Evolutionary conservation across 2,113 vertebrate species (phyloP).

Genomic region (Tympanuchus pallidicinctus): DNA sequence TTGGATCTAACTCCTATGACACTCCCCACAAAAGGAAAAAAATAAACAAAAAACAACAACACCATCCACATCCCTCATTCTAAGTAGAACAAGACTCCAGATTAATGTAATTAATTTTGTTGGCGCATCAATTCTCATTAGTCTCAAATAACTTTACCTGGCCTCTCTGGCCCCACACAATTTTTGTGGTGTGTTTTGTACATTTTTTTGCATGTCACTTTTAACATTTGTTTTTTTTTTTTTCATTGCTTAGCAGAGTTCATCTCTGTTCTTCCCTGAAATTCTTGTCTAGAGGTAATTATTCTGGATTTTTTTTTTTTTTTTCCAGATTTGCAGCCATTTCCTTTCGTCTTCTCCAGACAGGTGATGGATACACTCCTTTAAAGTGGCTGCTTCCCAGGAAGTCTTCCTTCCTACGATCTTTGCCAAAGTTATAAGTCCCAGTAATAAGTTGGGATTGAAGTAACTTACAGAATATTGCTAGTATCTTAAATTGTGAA

Average conservation of each 20-base stretch:
- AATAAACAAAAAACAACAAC: neutral
- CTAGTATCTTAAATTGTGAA: neutral
- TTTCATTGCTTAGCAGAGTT: neutral
- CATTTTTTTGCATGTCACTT: neutral
- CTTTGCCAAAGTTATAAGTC: neutral
- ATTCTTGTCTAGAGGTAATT: neutral
- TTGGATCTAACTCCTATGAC: neutral
- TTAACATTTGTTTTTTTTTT: neutral
- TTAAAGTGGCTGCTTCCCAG: neutral
- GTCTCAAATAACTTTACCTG: neutral
- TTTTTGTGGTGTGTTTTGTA: neutral
- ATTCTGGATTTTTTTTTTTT: neutral
- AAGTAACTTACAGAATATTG: neutral
- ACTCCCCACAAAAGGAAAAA: neutral
- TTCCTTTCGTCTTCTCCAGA: neutral
- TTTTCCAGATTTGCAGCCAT: neutral
- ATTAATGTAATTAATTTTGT: neutral
- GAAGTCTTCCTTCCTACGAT: neutral
- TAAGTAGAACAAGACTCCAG: neutral
- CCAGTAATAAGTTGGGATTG: neutral
- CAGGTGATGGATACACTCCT: neutral
- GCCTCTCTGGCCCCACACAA: neutral
- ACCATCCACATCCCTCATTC: fast-evolving
- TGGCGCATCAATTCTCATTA: neutral
- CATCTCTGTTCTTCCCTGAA: neutral